phyloP scores from a whole-genome alignment of 1,140 invertebrate species.

The Uloborus diversus region DNA sequence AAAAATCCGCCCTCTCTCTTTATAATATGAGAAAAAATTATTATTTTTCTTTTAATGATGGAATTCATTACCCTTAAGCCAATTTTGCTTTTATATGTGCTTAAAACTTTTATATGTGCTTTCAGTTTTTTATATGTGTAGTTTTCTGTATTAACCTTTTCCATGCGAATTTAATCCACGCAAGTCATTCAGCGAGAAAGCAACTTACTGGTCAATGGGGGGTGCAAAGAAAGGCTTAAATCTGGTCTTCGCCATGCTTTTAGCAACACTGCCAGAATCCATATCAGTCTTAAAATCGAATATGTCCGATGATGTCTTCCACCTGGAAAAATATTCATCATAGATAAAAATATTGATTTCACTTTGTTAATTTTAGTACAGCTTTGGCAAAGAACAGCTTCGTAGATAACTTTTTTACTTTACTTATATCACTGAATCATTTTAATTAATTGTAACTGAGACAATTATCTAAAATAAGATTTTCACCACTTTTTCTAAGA shows the following conservation, averaged over 20 bases:
- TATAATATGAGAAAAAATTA: too few species aligned
- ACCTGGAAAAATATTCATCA: neutral
- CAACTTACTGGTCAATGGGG: conserved; percentile 8
- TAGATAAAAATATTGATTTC: neutral
- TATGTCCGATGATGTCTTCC: conserved; percentile 21
- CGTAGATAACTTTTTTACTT: neutral
- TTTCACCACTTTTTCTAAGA: neutral
- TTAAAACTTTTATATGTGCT: neutral
- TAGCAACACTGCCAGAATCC: neutral
- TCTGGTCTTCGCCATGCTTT: neutral
- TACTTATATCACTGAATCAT: neutral
- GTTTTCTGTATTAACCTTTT: neutral
- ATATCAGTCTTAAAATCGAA: conserved; percentile 1
- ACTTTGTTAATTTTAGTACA: neutral
- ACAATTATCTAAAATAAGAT: neutral
- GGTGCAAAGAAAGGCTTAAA: neutral
- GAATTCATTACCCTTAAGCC: neutral
- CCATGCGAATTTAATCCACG: neutral
- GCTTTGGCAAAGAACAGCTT: neutral
- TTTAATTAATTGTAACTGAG: neutral
- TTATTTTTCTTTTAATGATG: neutral
- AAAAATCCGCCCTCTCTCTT: too few species aligned
- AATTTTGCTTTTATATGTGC: neutral
- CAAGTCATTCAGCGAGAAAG: neutral
- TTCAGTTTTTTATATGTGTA: neutral